A percentile compares a stretch with the other conserved stretches of the same genome.
Conservation (phyloP, 2,113 vertebrate species). For the Echinops telfairi region DNA sequence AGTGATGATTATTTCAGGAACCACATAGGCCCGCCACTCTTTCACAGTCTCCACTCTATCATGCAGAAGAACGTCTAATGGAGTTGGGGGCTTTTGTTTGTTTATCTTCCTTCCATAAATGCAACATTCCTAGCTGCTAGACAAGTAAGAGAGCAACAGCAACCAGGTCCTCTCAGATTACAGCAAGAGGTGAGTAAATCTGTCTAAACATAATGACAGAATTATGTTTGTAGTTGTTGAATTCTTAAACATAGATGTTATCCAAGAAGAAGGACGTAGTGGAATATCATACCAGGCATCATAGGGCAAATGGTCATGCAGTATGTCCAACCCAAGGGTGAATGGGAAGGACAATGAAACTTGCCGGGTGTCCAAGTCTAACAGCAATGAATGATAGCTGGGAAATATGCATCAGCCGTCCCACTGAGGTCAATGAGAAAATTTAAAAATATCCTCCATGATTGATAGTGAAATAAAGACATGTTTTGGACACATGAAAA, state of each 20-base stretch:
- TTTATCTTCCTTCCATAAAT: not conserved
- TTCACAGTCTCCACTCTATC: not conserved
- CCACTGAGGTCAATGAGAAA: not conserved
- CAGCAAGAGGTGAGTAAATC: not conserved
- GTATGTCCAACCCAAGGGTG: not conserved
- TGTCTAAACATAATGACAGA: not conserved
- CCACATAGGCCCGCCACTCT: not conserved
- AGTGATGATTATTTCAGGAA: not conserved
- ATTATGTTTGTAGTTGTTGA: not conserved
- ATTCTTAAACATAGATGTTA: slow-evolving; percentile 13
- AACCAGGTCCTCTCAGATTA: not conserved
- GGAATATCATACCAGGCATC: not conserved
- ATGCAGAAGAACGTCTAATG: not conserved
- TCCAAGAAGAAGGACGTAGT: not conserved
- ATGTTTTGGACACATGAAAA: not conserved
- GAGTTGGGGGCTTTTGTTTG: no score
- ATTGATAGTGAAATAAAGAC: not conserved
- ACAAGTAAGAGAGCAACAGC: not conserved
- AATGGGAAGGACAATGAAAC: not conserved
- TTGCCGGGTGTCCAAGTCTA: not conserved
- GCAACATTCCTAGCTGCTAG: not conserved
- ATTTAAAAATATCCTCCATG: not conserved
- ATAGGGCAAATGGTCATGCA: not conserved
- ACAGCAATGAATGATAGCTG: accelerated
- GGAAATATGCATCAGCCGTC: not conserved